Evolutionary conservation across 2,113 vertebrate genomes (phyloP).

Genomic region (Chiloscyllium plagiosum): DNA sequence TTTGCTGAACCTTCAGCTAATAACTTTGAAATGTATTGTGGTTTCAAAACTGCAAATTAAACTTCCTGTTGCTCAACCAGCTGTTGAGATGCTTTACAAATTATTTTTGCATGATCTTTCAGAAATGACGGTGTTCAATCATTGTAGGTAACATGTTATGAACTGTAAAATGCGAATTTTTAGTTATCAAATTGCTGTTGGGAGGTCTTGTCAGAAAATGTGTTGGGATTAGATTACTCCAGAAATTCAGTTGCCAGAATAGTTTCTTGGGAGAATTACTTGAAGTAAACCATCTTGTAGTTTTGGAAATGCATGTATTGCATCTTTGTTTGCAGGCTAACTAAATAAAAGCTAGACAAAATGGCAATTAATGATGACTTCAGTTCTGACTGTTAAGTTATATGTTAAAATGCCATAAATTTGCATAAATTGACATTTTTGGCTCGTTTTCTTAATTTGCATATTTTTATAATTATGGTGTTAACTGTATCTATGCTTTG

Average conservation of each 20-base stretch:
- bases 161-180: not conserved
- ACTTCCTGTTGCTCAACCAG: slow-evolving; percentile 2
- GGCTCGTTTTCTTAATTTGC: not conserved
- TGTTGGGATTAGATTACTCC: not conserved
- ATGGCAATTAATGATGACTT: not conserved
- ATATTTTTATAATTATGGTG: not conserved
- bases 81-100: not conserved
- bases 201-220: not conserved
- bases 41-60: not conserved
- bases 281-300: not conserved
- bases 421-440: not conserved
- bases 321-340: not conserved
- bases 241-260: slow-evolving; percentile 4
- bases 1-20: not conserved
- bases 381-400: not conserved
- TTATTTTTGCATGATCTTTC: slow-evolving; percentile 14
- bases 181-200: not conserved
- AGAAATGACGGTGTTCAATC: not conserved
- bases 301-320: not conserved
- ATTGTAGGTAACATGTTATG: not conserved
- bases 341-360: not conserved
- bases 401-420: not conserved
- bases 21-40: slow-evolving; percentile 11
- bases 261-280: not conserved
- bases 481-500: not conserved